Evolutionary conservation across 2,888 invertebrate species (phyloP).

Genomic region (Gymnosoma rotundatum): DNA sequence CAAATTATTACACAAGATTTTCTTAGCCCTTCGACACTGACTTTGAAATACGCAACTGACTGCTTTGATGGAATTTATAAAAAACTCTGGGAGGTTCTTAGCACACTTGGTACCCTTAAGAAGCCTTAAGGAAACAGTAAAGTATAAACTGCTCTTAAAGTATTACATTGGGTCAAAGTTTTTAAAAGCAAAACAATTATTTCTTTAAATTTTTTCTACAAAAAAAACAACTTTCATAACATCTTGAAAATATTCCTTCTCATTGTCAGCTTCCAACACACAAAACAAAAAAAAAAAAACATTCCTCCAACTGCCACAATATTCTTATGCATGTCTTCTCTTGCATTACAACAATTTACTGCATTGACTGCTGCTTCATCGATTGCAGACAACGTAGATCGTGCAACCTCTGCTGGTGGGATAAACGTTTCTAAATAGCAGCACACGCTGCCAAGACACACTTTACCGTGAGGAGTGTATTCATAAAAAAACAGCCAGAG

Average conservation of each 20-base stretch:
- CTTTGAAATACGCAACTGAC: too few species aligned
- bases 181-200: too few species aligned
- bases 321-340: background rate
- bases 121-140: too few species aligned
- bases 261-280: background rate
- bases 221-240: background rate
- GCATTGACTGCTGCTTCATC: conserved; percentile 31
- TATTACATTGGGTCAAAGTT: too few species aligned
- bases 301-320: background rate
- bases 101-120: too few species aligned
- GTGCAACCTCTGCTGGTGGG: conserved; percentile 56
- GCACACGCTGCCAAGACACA: conserved; percentile 63
- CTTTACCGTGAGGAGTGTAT: conserved; percentile 17
- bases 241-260: background rate
- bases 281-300: background rate
- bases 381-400: background rate
- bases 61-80: too few species aligned
- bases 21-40: too few species aligned
- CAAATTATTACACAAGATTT: too few species aligned
- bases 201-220: too few species aligned
- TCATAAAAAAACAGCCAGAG: conserved; percentile 54
- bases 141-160: too few species aligned
- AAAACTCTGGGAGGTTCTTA: too few species aligned
- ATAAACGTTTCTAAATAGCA: conserved; percentile 65
- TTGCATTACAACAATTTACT: conserved; percentile 56